Conservation (phyloP, 2,888 invertebrate species). For the Lathronympha strigana region DNA sequence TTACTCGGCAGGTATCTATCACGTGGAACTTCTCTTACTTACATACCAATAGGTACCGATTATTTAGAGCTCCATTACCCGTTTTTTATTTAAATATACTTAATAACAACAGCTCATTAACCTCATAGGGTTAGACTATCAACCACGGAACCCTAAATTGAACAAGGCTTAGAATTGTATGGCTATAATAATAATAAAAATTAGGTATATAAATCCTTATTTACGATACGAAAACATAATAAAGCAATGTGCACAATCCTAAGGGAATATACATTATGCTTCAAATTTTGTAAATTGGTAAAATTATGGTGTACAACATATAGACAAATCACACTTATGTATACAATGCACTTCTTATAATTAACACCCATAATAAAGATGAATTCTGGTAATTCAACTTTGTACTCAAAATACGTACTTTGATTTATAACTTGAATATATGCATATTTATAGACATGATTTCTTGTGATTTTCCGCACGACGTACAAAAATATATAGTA, state of each 20-base stretch:
- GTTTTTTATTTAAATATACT: no score
- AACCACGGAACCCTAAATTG: no score
- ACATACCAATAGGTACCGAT: no score
- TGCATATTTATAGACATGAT: background rate
- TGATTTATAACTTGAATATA: background rate
- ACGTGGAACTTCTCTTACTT: no score
- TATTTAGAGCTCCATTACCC: no score
- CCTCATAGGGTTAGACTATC: no score
- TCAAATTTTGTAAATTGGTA: conserved; percentile 12
- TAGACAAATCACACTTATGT: conserved; percentile 15
- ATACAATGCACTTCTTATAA: conserved; percentile 16
- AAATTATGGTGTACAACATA: conserved; percentile 17
- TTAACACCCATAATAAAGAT: conserved; percentile 10
- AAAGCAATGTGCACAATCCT: conserved; percentile 1
- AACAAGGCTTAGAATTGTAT: no score
- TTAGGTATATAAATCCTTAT: background rate
- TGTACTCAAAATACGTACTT: conserved; percentile 23
- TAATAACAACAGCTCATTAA: no score
- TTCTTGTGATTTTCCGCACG: conserved; percentile 6
- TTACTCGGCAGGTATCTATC: no score
- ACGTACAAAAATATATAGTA: conserved; percentile 34
- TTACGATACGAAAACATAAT: background rate
- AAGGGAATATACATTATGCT: conserved; percentile 26
- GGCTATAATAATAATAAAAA: background rate
- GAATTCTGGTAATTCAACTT: conserved; percentile 16